Evolutionary conservation across 1,140 invertebrate genomes (phyloP).

Genomic region (Lepidurus couesii): DNA sequence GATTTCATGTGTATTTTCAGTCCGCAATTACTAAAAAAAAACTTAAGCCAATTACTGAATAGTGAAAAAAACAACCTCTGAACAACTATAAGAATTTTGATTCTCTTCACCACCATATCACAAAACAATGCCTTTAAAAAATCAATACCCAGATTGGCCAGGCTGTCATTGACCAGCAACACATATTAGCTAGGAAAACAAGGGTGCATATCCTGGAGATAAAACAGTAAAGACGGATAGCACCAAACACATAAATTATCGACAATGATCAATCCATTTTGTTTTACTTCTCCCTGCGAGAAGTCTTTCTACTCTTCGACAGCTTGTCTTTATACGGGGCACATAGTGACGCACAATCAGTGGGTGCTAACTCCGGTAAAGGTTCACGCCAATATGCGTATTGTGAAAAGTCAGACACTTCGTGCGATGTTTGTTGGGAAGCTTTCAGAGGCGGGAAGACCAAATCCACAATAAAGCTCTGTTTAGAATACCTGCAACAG

Average conservation of each 20-base stretch:
- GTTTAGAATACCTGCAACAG: slow-evolving; percentile 74
- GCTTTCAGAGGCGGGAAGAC: slow-evolving; percentile 68
- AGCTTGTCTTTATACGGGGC: neutral
- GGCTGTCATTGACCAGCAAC: slow-evolving; percentile 24
- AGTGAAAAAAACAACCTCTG: neutral
- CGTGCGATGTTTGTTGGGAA: slow-evolving; percentile 56
- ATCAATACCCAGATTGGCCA: slow-evolving; percentile 20
- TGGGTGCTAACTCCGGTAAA: slow-evolving; percentile 52
- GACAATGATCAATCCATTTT: neutral
- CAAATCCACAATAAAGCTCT: slow-evolving; percentile 90
- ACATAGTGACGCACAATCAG: slow-evolving; percentile 32
- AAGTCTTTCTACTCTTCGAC: neutral
- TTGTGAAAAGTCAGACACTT: slow-evolving; percentile 74
- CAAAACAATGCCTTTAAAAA: slow-evolving; percentile 27
- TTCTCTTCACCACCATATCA: neutral
- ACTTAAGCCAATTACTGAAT: neutral
- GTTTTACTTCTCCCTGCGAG: neutral
- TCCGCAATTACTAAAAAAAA: neutral
- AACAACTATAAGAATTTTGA: neutral
- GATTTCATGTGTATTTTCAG: no score
- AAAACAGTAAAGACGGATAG: neutral
- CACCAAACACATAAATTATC: neutral
- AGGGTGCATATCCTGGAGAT: slow-evolving; percentile 7
- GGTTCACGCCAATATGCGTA: slow-evolving; percentile 90
- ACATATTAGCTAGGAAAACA: neutral